These are phyloP conservation scores for Acronicta psi DNA, from an alignment of 2,888 invertebrate genomes.

Conservation along the genomic window DNA sequence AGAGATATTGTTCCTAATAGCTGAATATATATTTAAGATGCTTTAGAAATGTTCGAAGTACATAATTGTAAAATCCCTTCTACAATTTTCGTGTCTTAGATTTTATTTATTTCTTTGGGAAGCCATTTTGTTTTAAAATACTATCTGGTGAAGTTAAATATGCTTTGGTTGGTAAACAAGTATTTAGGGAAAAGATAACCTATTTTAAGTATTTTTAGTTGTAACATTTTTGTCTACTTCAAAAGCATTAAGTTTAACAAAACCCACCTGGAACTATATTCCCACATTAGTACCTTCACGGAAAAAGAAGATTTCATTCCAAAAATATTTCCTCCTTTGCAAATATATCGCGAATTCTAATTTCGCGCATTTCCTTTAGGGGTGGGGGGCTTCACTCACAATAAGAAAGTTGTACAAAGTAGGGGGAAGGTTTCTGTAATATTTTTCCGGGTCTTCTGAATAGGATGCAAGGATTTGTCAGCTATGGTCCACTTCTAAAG, in stretches of 20 bases:
- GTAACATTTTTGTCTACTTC: too few relatives aligned
- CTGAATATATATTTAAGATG: too few relatives aligned
- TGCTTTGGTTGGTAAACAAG: too few relatives aligned
- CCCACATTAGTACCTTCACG: conserved; percentile 32
- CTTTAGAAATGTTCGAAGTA: too few relatives aligned
- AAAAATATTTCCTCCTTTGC: conserved; percentile 46
- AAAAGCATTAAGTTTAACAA: not conserved
- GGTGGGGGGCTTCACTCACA: conserved; percentile 46
- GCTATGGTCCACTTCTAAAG: conserved; percentile 47
- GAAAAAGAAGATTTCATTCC: conserved; percentile 42
- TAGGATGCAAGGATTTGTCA: conserved; percentile 58
- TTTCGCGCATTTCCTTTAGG: conserved; percentile 52
- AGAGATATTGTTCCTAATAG: too few relatives aligned
- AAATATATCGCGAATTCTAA: conserved; percentile 60
- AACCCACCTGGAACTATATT: conserved; percentile 31
- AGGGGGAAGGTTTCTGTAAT: conserved; percentile 48
- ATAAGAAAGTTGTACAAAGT: conserved; percentile 54
- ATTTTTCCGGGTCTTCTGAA: conserved; percentile 53
- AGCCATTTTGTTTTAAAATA: too few relatives aligned
- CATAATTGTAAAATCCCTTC: too few relatives aligned
- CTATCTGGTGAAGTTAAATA: too few relatives aligned
- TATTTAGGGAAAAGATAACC: too few relatives aligned
- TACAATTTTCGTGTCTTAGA: too few relatives aligned
- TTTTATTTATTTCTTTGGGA: too few relatives aligned
- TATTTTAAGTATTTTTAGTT: too few relatives aligned